Conservation (phyloP, 2,797 vertebrate species). For the Emys orbicularis region DNA sequence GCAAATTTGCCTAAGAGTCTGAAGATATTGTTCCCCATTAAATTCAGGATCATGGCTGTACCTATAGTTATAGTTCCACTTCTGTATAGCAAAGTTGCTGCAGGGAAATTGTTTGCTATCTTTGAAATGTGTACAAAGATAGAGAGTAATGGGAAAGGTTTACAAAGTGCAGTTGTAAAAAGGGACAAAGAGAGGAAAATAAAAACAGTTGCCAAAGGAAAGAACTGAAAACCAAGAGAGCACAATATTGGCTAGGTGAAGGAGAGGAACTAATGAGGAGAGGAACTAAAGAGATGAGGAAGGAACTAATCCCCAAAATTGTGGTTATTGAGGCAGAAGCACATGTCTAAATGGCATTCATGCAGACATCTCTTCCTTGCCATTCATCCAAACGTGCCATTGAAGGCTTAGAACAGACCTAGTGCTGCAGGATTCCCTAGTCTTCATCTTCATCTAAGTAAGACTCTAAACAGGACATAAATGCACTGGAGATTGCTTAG, state of each 20-base stretch:
- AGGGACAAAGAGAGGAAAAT: background rate
- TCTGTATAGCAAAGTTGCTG: background rate
- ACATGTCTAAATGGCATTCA: no score
- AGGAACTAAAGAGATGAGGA: no score
- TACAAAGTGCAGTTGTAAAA: background rate
- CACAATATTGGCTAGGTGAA: background rate
- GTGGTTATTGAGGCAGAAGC: background rate
- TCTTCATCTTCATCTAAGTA: background rate
- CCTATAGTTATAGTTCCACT: background rate
- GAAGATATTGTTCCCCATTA: background rate
- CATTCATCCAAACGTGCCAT: background rate
- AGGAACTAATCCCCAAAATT: background rate
- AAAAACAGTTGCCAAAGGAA: background rate
- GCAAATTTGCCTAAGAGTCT: background rate
- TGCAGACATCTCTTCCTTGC: background rate
- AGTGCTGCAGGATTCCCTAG: accelerated
- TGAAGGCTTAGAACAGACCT: background rate
- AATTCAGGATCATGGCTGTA: background rate
- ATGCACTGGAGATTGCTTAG: accelerated
- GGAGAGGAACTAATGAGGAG: no score
- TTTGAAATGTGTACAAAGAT: background rate
- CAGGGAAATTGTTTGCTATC: background rate
- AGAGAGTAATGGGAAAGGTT: background rate
- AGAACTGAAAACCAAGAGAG: background rate
- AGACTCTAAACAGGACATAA: background rate